Conservation (phyloP, 2,888 invertebrate species). For the Maniola hyperantus region DNA sequence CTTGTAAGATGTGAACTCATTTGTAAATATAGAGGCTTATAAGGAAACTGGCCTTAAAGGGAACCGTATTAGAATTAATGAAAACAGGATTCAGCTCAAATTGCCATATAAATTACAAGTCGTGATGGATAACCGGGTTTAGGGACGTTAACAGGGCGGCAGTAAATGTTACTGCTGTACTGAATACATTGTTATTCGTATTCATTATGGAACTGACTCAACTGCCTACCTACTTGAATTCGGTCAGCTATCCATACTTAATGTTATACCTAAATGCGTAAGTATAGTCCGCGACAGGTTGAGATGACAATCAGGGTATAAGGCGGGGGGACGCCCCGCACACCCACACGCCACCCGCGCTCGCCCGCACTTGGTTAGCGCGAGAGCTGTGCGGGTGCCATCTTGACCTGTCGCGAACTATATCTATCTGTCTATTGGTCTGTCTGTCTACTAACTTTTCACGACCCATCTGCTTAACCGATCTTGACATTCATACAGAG, state of each 20-base stretch:
- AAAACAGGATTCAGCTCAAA: constrained; percentile 49
- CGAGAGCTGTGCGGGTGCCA: too few relatives aligned
- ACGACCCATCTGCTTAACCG: too few relatives aligned
- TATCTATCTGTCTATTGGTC: too few relatives aligned
- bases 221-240: not conserved
- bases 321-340: too few relatives aligned
- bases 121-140: constrained; percentile 46
- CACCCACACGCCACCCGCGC: too few relatives aligned
- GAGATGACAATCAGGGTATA: too few relatives aligned
- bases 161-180: constrained; percentile 33
- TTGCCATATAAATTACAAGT: constrained; percentile 56
- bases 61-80: constrained; percentile 57
- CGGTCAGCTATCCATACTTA: not conserved
- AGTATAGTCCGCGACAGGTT: not conserved
- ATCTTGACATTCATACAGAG: too few relatives aligned
- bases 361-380: too few relatives aligned
- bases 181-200: constrained; percentile 30
- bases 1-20: constrained; percentile 22
- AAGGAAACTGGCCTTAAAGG: constrained; percentile 56
- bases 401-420: too few relatives aligned
- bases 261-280: too few relatives aligned
- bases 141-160: constrained; percentile 28
- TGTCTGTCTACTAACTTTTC: too few relatives aligned
- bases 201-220: constrained; percentile 1
- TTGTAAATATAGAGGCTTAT: constrained; percentile 50